Percentiles rank a stretch among this genome's conserved stretches.
Evolutionary conservation across 2,888 invertebrate genomes (phyloP).

Genomic region (Alloscopus bannaensis): DNA sequence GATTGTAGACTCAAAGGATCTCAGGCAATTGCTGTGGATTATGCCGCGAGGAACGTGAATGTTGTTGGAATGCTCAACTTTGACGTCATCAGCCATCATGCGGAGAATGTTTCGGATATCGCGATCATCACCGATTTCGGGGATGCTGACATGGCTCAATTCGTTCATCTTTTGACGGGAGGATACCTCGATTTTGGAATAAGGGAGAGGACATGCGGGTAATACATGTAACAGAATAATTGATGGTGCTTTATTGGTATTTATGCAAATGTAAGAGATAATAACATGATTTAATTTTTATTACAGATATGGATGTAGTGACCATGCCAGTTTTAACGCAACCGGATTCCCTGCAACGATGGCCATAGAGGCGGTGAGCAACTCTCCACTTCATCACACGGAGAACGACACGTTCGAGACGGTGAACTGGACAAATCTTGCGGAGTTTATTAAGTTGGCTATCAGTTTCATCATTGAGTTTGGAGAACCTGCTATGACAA

Average conservation of each 20-base stretch:
- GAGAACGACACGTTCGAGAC: too few species aligned
- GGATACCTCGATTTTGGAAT: slow-evolving; percentile 31
- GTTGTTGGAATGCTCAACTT: slow-evolving; percentile 62
- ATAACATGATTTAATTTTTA: too few species aligned
- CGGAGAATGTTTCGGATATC: slow-evolving; percentile 16
- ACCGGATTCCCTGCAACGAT: neutral
- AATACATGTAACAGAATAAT: neutral
- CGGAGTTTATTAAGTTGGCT: too few species aligned
- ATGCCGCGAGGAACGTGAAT: slow-evolving; percentile 4
- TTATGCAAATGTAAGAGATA: too few species aligned
- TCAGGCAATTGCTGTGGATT: slow-evolving; percentile 43
- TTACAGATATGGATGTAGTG: too few species aligned
- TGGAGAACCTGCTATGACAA: too few species aligned
- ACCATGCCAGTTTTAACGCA: neutral
- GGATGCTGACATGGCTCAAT: slow-evolving; percentile 29
- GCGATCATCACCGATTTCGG: slow-evolving; percentile 53
- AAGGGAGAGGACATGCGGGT: slow-evolving; percentile 39
- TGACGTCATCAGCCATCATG: slow-evolving; percentile 48
- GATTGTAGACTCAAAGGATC: too few species aligned
- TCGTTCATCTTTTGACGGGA: slow-evolving; percentile 43
- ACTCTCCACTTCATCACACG: too few species aligned
- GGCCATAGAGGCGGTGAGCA: neutral
- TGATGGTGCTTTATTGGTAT: neutral
- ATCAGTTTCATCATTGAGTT: too few species aligned
- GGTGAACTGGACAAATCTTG: too few species aligned